These are phyloP conservation scores for Odontesthes bonariensis DNA, from an alignment of 2,113 vertebrate genomes.

Conservation along the genomic window DNA sequence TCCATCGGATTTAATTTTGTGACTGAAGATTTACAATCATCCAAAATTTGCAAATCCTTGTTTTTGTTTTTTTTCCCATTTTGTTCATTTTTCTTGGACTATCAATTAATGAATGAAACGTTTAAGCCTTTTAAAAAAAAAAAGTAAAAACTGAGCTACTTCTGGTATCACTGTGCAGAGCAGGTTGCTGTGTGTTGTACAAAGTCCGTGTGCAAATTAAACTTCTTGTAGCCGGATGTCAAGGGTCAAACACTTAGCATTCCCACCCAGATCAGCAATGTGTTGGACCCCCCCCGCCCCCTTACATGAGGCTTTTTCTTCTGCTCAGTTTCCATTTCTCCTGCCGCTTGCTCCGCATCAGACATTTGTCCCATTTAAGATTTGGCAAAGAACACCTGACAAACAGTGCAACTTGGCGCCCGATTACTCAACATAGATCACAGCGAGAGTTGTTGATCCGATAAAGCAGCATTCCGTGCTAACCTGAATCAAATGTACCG, in stretches of 20 bases:
- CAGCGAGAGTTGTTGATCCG: conserved; percentile 1
- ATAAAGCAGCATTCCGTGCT: conserved; percentile 8
- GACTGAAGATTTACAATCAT: too few relatives aligned
- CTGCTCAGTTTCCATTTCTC: conserved; percentile 15
- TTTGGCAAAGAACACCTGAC: background rate
- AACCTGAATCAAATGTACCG: conserved; percentile 1
- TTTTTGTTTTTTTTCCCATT: too few relatives aligned
- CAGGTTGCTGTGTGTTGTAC: background rate
- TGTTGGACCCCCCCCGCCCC: conserved; percentile 1
- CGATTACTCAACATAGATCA: conserved; percentile 40
- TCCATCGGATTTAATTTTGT: too few relatives aligned
- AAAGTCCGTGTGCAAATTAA: conserved; percentile 18
- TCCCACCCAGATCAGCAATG: conserved; percentile 32
- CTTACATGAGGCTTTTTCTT: background rate
- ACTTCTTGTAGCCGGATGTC: background rate
- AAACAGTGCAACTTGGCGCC: conserved; percentile 11
- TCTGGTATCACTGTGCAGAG: background rate
- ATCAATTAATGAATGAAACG: background rate
- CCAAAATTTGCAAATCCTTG: too few relatives aligned
- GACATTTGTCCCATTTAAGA: conserved; percentile 4
- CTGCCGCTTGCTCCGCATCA: background rate
- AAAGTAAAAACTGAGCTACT: background rate
- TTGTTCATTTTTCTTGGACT: too few relatives aligned
- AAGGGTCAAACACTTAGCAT: conserved; percentile 35
- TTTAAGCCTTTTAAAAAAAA: background rate